Evolutionary conservation across 2,797 vertebrate species (phyloP), one percentile per base, ranked within the genome.

Genomic region (Tokudaia muenninki): DNA sequence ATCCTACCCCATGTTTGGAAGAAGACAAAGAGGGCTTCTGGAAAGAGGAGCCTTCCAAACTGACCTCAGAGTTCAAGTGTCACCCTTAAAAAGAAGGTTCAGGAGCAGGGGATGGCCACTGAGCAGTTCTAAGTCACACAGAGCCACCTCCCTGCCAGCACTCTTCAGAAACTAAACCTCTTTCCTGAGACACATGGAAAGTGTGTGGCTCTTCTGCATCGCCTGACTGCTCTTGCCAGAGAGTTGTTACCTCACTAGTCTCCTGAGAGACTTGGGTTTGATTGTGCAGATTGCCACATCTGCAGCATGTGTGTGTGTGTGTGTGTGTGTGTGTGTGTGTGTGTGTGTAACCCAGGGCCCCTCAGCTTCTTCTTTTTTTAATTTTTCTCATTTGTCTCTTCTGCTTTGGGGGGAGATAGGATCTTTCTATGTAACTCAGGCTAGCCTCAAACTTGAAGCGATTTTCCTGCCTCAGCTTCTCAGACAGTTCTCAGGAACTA

Each of bases 211-310:
- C 8, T 31, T 41, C 55, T 61, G 13, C 59, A 26, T 31, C 2
- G 2, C 17, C 1, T 0, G 22, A 75, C 16, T 8, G 16, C 26
- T 50, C 47, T 63, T 1, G 65, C 21, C 26, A 31, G 31, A 2
- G 1, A 1, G 4, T 9, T 11, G 0, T 14, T 29, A 81, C 26
- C 16, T 26, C 22, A 16, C 29, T 74, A 22, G 4, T 21, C 77
- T 87, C 26, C 65, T 57, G n/a, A 16, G 55, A 82, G n/a, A 14
- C n/a, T 34, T 21, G 29, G 3, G 37, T 47, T 88, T 65, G 61
- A 17, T 6, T 75, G n/a, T 61, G 14, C 0, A 2, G 4, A 50
- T 19, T 37, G 6, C 34, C 0, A 26, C 31, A 67, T 67, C 65
- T 65, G 63, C 63, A 61, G 1, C 7, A 19, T 47, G 16, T 52